Conservation (phyloP, 1,140 invertebrate species). For the Drosophila mojavensis region DNA sequence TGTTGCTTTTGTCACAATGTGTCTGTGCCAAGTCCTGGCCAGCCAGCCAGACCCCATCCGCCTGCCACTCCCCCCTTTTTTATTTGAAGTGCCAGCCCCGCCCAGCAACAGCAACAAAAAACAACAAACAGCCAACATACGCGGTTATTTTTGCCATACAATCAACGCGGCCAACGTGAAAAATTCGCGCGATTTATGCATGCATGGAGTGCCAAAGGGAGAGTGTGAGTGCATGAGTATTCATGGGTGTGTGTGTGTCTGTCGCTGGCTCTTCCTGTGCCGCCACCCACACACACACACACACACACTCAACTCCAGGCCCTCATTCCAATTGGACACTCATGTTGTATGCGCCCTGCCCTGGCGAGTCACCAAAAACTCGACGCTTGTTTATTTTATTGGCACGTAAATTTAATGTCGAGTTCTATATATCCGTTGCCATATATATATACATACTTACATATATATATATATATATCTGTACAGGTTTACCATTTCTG, state of each 20-base stretch:
- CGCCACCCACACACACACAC: not conserved
- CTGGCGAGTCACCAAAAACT: constrained; percentile 72
- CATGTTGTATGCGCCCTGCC: not conserved
- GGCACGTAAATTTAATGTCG: constrained; percentile 79
- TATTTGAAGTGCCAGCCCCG: constrained; percentile 14
- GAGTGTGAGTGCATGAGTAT: constrained; percentile 4
- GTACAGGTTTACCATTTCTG: constrained; percentile 46
- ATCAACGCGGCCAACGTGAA: constrained; percentile 72
- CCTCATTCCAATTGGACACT: not conserved
- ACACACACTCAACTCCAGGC: not conserved
- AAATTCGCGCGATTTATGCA: constrained; percentile 80
- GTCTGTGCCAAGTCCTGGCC: constrained; percentile 41
- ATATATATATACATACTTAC: not conserved
- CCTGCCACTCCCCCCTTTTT: not conserved
- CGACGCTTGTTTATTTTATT: constrained; percentile 79
- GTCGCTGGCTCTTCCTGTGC: constrained; percentile 50
- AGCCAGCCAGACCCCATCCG: not conserved
- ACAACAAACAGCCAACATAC: constrained; percentile 48
- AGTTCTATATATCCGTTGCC: constrained; percentile 27
- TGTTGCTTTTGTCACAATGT: constrained; percentile 72
- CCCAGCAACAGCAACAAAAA: constrained; percentile 3
- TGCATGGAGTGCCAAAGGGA: constrained; percentile 51
- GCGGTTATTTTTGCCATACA: constrained; percentile 70
- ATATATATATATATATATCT: constrained; percentile 2
- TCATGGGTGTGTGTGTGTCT: constrained; percentile 18